Evolutionary conservation across 2,888 invertebrate species (phyloP).

Genomic region (Fragum sueziense): DNA sequence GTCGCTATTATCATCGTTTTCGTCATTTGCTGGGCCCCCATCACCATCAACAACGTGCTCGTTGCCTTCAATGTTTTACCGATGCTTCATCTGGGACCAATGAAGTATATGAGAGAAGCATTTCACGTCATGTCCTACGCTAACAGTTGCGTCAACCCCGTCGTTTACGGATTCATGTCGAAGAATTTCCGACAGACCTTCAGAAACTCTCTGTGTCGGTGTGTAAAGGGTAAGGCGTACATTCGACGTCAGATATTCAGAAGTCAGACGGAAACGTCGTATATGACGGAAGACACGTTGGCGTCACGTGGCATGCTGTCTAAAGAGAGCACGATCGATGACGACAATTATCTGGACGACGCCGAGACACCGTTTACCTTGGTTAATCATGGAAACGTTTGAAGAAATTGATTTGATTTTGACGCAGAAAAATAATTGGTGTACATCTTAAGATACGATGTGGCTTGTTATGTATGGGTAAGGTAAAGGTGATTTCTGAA

Average conservation of each 20-base stretch:
- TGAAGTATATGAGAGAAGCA: conserved; percentile 86
- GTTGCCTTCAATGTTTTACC: conserved; percentile 85
- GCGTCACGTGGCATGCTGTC: conserved; percentile 35
- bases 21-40: conserved; percentile 87
- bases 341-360: conserved; percentile 30
- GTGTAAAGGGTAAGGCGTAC: conserved; percentile 52
- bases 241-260: conserved; percentile 51
- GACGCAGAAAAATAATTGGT: not conserved
- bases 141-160: conserved; percentile 89
- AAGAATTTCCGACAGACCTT: conserved; percentile 86
- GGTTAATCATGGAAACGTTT: not conserved
- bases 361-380: conserved; percentile 13
- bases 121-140: conserved; percentile 88
- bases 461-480: not conserved
- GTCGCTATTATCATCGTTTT: conserved; percentile 88
- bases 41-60: conserved; percentile 87
- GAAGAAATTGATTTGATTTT: not conserved
- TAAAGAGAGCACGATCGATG: conserved; percentile 42
- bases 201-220: conserved; percentile 65
- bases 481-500: not conserved
- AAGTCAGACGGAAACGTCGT: conserved; percentile 46
- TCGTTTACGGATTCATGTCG: conserved; percentile 90
- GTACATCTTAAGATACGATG: not conserved
- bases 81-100: conserved; percentile 83
- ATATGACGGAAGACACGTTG: conserved; percentile 23